Evolutionary conservation across 1,140 invertebrate genomes (phyloP).

Genomic region (Euwallacea fornicatus): DNA sequence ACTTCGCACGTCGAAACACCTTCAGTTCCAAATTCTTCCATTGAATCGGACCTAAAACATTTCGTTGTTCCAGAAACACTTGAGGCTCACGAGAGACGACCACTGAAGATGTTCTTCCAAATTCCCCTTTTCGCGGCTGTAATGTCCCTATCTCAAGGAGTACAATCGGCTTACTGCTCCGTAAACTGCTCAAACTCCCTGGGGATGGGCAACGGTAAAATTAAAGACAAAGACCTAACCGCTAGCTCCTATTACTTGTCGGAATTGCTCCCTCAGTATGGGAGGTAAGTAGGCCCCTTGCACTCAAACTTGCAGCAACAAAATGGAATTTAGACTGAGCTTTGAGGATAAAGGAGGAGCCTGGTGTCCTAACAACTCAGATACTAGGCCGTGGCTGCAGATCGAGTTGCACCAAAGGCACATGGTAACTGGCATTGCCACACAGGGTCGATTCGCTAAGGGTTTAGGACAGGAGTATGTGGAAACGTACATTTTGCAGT

Average conservation of each 20-base stretch:
- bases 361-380: not conserved
- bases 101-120: not conserved
- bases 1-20: not conserved
- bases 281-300: not conserved
- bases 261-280: not conserved
- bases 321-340: not conserved
- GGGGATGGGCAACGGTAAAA: not conserved
- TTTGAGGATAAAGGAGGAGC: not conserved
- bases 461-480: not conserved
- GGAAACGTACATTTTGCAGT: not conserved
- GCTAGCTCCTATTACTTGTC: not conserved
- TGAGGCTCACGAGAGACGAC: not conserved
- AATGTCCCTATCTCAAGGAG: not conserved
- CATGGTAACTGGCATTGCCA: not conserved
- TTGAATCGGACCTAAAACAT: no score
- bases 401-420: not conserved
- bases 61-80: not conserved
- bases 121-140: not conserved
- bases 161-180: not conserved
- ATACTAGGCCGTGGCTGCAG: not conserved
- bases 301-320: not conserved
- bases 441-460: not conserved
- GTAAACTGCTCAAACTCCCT: not conserved
- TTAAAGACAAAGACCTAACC: not conserved
- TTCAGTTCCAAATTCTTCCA: no score